phyloP scores from a whole-genome alignment of 1,140 invertebrate genomes.

The Euglossa dilemma region DNA sequence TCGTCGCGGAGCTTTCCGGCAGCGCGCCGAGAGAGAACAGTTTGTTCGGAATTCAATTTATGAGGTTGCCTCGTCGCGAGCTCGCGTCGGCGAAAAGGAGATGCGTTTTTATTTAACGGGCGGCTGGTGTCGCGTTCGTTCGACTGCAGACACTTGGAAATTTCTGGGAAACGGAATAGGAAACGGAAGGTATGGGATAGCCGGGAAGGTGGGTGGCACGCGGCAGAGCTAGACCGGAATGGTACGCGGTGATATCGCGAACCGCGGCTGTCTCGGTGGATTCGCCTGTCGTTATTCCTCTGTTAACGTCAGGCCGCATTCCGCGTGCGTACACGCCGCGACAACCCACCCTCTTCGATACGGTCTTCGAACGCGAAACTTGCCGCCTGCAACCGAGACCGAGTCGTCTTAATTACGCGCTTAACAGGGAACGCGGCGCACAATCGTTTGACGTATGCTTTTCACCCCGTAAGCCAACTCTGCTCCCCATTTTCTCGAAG shows the following conservation, averaged over 20 bases:
- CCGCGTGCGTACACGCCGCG: neutral
- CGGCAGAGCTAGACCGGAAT: neutral
- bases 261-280: neutral
- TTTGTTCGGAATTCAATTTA: conserved; percentile 32
- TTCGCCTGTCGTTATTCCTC: conserved; percentile 22
- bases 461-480: neutral
- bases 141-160: neutral
- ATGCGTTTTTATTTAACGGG: conserved; percentile 45
- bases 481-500: neutral
- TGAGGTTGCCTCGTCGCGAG: neutral
- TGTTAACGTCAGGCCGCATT: neutral
- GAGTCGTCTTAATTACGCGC: conserved; percentile 19
- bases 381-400: neutral
- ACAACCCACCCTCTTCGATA: neutral
- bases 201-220: neutral
- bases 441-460: neutral
- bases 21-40: neutral
- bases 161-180: neutral
- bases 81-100: neutral
- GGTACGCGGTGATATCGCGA: neutral
- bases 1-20: neutral
- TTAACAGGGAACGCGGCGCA: neutral
- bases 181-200: neutral
- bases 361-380: conserved; percentile 1
- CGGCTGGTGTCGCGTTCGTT: neutral